Evolutionary conservation across 2,888 invertebrate genomes (phyloP).

Genomic region (Furcula furcula): DNA sequence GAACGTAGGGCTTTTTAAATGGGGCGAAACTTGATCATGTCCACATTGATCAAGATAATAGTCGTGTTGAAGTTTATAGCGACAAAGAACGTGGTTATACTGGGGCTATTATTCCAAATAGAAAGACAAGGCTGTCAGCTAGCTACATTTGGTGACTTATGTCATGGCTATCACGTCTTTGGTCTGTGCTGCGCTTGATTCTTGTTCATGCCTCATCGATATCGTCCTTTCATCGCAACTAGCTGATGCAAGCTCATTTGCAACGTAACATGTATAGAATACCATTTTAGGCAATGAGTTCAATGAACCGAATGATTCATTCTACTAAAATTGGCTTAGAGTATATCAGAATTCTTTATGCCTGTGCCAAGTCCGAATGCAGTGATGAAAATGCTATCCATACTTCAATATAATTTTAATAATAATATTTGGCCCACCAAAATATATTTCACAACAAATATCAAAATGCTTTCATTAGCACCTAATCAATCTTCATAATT

Average conservation of each 20-base stretch:
- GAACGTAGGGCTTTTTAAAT: slow-evolving; percentile 11
- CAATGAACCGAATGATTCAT: slow-evolving; percentile 59
- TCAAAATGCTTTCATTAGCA: slow-evolving; percentile 13
- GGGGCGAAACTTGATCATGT: slow-evolving; percentile 11
- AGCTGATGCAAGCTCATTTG: slow-evolving; percentile 43
- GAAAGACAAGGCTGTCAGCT: slow-evolving; percentile 71
- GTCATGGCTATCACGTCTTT: slow-evolving; percentile 69
- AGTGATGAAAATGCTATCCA: slow-evolving; percentile 34
- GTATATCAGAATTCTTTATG: slow-evolving; percentile 20
- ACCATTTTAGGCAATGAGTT: slow-evolving; percentile 51
- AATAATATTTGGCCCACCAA: too few relatives aligned
- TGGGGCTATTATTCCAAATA: slow-evolving; percentile 53
- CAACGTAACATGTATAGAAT: slow-evolving; percentile 43
- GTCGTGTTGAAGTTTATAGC: slow-evolving; percentile 41
- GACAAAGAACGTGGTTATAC: slow-evolving; percentile 36
- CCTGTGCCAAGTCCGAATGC: slow-evolving; percentile 36
- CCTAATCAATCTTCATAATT: background rate
- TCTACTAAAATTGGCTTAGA: slow-evolving; percentile 38
- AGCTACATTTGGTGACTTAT: slow-evolving; percentile 76
- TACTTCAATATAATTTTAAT: slow-evolving; percentile 13
- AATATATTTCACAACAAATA: too few relatives aligned
- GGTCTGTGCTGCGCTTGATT: slow-evolving; percentile 39
- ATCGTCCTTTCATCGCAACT: slow-evolving; percentile 51
- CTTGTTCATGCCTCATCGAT: slow-evolving; percentile 42
- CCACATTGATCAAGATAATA: slow-evolving; percentile 39